Base-by-base conservation (phyloP, 2,113 vertebrate species). In the Urocolius indicus region DNA sequence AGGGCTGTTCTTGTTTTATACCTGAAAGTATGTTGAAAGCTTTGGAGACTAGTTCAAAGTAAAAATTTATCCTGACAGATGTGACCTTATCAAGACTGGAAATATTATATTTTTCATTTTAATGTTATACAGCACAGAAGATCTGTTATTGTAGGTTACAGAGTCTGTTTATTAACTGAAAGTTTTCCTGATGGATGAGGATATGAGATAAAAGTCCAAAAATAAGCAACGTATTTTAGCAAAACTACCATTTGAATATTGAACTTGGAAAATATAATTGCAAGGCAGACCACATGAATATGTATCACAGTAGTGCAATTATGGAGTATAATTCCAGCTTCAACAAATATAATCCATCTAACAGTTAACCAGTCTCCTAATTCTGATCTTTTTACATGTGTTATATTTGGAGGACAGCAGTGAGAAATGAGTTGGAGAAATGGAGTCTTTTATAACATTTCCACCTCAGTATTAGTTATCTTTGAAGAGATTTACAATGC, bases 21-120 rank as follows among this genome's bases (percentile, higher is more conserved):
- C 54, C 30, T 77, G 51, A 84, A 87, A 95, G 6, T 75, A 23
- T 82, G 75, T 34, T 77, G 22, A 91, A 90, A 76, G 84, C 65
- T 62, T 75, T 79, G 30, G 51, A 95, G 89, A 93, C 30, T 75
- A 43, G 34, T 34, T 94, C 52, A 90, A 94, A 96, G 27, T 58
- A 96, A 72, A 51, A 75, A 94, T 96, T 89, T 90, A 58, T 95
- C 36, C 54, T 95, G 92, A 95, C 79, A 96, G 74, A 84, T 79
- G 30, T 92, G 86, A 97, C 89, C 81, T 97, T 98, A 94, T 87
- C 91, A 95, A 92, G 54, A 85, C 90, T 66, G 22, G 80, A 96
- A 91, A 38, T 59, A 92, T 92, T 84, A 90, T 93, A 77, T 43
- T 87, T 96, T 94, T 95, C 76, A 94, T 94, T 95, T 96, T 88